A percentile compares a stretch with the other conserved stretches of the same genome.
These are phyloP conservation scores for Helostoma temminkii DNA, from an alignment of 2,797 vertebrate species.

Conservation along the genomic window DNA sequence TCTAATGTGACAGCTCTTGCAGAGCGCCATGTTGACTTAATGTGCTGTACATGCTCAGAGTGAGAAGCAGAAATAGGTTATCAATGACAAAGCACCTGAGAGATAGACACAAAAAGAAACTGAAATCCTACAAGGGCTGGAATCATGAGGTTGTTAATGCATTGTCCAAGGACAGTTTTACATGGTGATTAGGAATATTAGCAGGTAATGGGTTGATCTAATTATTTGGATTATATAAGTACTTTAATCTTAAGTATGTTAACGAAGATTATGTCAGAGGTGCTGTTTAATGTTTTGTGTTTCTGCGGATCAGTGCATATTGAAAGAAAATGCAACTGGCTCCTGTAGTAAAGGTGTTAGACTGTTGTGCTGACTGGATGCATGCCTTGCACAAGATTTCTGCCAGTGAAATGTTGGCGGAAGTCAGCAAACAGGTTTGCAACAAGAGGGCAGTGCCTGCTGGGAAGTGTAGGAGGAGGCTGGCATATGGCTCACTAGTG, in stretches of 20 bases:
- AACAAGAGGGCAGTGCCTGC: constrained; percentile 75
- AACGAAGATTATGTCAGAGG: constrained; percentile 30
- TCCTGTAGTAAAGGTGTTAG: constrained; percentile 70
- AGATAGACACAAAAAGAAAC: constrained; percentile 21
- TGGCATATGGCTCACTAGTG: constrained; percentile 69
- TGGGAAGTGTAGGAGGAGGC: constrained; percentile 79
- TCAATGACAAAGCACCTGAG: constrained; percentile 47
- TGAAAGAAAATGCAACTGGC: constrained; percentile 39
- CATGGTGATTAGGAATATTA: constrained; percentile 43
- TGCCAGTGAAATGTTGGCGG: constrained; percentile 78
- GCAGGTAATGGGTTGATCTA: constrained; percentile 40
- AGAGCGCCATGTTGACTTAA: constrained; percentile 56
- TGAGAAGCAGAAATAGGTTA: constrained; percentile 59
- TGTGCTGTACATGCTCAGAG: constrained; percentile 34
- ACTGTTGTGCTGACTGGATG: constrained; percentile 76
- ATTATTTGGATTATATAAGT: constrained; percentile 61
- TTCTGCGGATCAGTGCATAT: constrained; percentile 49
- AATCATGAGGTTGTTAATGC: constrained; percentile 29
- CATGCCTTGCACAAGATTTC: constrained; percentile 56
- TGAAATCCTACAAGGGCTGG: neutral
- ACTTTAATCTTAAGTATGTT: constrained; percentile 45
- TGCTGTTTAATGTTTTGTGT: constrained; percentile 49
- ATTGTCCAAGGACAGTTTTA: constrained; percentile 40
- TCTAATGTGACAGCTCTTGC: constrained; percentile 62
- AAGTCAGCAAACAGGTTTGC: constrained; percentile 64